These are phyloP conservation scores for Andrena hattorfiana DNA, from an alignment of 2,888 invertebrate species.

Conservation along the genomic window DNA sequence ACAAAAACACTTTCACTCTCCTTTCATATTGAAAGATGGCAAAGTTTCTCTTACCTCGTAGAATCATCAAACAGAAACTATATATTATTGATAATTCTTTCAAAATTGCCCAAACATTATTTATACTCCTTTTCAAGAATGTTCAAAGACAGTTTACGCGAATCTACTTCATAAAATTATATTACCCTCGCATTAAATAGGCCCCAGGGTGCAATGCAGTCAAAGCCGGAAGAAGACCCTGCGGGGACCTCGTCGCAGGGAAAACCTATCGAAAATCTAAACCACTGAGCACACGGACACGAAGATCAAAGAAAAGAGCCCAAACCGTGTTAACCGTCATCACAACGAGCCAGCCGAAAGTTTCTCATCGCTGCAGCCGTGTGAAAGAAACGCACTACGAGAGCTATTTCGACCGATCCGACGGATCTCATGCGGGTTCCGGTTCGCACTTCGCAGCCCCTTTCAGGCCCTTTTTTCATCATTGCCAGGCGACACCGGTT, in stretches of 20 bases:
- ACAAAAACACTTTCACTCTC: too few relatives aligned
- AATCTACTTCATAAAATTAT: too few relatives aligned
- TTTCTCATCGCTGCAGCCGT: conserved; percentile 72
- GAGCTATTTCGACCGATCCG: conserved; percentile 65
- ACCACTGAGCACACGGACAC: background rate
- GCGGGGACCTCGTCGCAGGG: background rate
- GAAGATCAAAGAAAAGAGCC: conserved; percentile 38
- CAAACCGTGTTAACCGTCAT: conserved; percentile 9
- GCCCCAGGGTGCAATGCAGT: background rate
- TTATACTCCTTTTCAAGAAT: too few relatives aligned
- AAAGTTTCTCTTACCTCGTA: too few relatives aligned
- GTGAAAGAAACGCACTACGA: conserved; percentile 72
- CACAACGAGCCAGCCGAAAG: conserved; percentile 45
- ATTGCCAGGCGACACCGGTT: conserved; percentile 35
- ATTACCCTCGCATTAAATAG: background rate
- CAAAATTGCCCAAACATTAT: too few relatives aligned
- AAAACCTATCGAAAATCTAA: conserved; percentile 17
- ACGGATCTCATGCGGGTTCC: conserved; percentile 71
- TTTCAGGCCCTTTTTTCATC: conserved; percentile 39
- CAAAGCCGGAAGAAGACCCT: conserved; percentile 8
- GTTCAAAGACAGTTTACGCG: too few relatives aligned
- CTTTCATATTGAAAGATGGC: too few relatives aligned
- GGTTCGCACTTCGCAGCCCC: conserved; percentile 30
- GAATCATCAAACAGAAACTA: too few relatives aligned
- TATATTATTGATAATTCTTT: too few relatives aligned